These are phyloP conservation scores for Iguana delicatissima DNA, from an alignment of 2,797 vertebrate genomes.

Conservation along the genomic window DNA sequence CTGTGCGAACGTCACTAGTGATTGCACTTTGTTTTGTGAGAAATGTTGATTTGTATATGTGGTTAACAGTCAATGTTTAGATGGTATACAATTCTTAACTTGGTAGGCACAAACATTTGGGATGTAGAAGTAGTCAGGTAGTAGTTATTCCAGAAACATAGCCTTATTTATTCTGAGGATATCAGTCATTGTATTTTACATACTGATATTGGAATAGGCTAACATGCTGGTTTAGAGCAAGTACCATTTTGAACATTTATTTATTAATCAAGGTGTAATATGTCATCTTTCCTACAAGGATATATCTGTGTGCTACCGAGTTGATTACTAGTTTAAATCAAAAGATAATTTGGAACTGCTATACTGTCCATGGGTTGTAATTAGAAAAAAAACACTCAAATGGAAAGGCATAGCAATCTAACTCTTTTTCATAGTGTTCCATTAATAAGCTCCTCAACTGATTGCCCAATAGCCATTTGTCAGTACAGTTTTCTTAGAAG, in stretches of 20 bases:
- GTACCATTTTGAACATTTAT: constrained; percentile 25
- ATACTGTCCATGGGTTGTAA: too few species aligned
- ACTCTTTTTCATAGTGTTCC: not conserved
- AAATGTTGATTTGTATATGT: not conserved
- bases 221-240: constrained; percentile 41
- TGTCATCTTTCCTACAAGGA: not conserved
- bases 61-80: too few species aligned
- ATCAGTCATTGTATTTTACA: not conserved
- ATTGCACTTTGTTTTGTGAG: not conserved
- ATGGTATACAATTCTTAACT: too few species aligned
- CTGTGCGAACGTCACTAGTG: not conserved
- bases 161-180: not conserved
- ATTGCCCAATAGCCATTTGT: not conserved
- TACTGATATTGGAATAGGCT: not conserved
- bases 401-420: not conserved
- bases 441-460: not conserved
- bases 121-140: constrained; percentile 46
- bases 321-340: too few species aligned
- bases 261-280: constrained; percentile 6
- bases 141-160: not conserved
- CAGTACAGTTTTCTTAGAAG: not conserved
- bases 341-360: too few species aligned
- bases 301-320: too few species aligned
- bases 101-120: constrained; percentile 36
- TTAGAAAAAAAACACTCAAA: too few species aligned